Evolutionary conservation across 2,888 invertebrate genomes (phyloP), one percentile per base, ranked within the genome.

Genomic region (Serripes groenlandicus): DNA sequence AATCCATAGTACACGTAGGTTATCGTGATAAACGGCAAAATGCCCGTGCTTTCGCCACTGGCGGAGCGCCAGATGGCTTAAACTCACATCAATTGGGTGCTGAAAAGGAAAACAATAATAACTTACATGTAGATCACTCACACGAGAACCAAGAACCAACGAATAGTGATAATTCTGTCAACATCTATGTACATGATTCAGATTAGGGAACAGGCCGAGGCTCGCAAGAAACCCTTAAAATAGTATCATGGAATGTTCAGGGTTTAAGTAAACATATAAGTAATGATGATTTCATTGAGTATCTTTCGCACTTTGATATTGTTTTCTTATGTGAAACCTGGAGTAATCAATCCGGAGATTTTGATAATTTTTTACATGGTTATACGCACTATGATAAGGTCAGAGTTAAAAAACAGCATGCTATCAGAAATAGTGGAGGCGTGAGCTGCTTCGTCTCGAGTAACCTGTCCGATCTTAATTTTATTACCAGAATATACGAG

Each of bases 311-410:
- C 9, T 76, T 76, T 70, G 76, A 76, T 70, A 54, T 76, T 1
- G 54, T 70, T 30, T 35, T 52, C 32, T 35, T 76, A 30, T 30
- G 69, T 30, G 75, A 75, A 58, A 75, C 75, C 3, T 69, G 69
- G 58, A 30, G 75, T 58, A 58, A 56, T 28, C 58, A 58, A 60
- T 70, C 49, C 26, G 49, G 37, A 1, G 76, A 70, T 49, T 76
- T 76, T 69, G 42, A 60, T 58, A 37, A 26, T 58, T 69, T 76
- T 37, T 21, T 76, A 28, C 30, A 15, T 26, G 23, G 7, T 9
- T 69, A 35, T 69, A 69, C 42, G 5, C 26, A 54, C 26, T 76
- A 58, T 58, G 69, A 76, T 35, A 35, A 69, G 35, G 58, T 76
- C 11, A 32, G 75, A 28, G 11, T 15, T 1, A 56, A 18, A 56